phyloP scores from a whole-genome alignment of 2,888 invertebrate genomes.

The Erpobdella octoculata region DNA sequence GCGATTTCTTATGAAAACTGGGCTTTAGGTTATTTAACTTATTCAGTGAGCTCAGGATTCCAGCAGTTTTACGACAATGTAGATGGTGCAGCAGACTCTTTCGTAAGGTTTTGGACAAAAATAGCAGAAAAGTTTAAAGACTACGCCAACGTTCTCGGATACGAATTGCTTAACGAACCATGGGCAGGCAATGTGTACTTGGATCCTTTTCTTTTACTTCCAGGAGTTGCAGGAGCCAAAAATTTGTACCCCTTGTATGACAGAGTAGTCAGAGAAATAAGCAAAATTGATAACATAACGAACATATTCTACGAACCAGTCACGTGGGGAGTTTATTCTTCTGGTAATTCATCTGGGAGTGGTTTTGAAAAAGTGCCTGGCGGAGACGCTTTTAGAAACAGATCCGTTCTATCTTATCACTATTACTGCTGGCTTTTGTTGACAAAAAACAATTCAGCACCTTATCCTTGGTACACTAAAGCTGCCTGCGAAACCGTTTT shows the following conservation, averaged over 20 bases:
- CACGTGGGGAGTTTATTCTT: constrained; percentile 41
- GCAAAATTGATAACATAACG: constrained; percentile 39
- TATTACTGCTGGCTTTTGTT: constrained; percentile 43
- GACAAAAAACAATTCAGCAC: constrained; percentile 15
- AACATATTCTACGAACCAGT: constrained; percentile 44
- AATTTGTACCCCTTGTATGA: constrained; percentile 41
- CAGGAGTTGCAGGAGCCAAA: constrained; percentile 40
- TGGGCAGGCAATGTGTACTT: constrained; percentile 43
- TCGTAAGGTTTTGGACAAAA: constrained; percentile 40
- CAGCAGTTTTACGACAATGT: constrained; percentile 41
- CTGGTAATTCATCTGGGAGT: constrained; percentile 36
- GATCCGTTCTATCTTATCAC: constrained; percentile 41
- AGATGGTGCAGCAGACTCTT: constrained; percentile 33
- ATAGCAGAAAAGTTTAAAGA: constrained; percentile 37
- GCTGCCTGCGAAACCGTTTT: constrained; percentile 39
- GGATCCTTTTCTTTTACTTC: constrained; percentile 39
- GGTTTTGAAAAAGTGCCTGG: constrained; percentile 42
- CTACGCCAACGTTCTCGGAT: constrained; percentile 39
- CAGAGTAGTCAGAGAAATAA: constrained; percentile 37
- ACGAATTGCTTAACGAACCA: constrained; percentile 44
- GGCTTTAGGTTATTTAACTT: constrained; percentile 40
- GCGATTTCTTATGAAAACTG: constrained; percentile 29
- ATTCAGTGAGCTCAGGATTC: constrained; percentile 40
- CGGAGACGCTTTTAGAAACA: constrained; percentile 34
- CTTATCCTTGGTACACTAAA: constrained; percentile 33